These are phyloP conservation scores for Tauraco hartlaubi DNA, from an alignment of 2,797 vertebrate genomes.

Conservation along the genomic window DNA sequence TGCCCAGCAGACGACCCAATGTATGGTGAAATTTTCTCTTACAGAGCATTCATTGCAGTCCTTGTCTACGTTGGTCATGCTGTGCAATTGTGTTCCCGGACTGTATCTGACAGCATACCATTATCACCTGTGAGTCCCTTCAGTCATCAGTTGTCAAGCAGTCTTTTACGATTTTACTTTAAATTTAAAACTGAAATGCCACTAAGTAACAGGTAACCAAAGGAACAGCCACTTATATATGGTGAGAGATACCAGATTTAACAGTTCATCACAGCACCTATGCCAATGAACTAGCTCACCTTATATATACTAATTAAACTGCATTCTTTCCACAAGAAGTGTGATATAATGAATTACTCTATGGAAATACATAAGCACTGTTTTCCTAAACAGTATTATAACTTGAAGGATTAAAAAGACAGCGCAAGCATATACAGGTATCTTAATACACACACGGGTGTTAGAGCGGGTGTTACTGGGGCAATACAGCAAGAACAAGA, in stretches of 20 bases:
- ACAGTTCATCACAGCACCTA: neutral
- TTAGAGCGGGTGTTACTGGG: neutral
- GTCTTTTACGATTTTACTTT: neutral
- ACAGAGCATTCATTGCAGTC: too few species aligned
- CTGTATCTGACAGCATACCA: neutral
- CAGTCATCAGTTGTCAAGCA: neutral
- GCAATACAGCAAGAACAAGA: neutral
- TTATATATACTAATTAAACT: neutral
- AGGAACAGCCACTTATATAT: accelerated
- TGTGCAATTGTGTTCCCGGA: neutral
- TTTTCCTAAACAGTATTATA: neutral
- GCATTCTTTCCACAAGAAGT: neutral
- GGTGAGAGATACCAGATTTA: neutral
- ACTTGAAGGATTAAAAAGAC: neutral
- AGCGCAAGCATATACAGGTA: neutral
- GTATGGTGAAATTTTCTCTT: neutral
- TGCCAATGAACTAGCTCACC: neutral
- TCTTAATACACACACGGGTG: accelerated
- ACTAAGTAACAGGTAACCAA: neutral
- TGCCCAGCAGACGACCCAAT: neutral
- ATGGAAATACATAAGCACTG: neutral
- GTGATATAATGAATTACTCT: accelerated
- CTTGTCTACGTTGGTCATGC: accelerated
- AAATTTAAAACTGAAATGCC: neutral
- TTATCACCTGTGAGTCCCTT: neutral